Evolutionary conservation across 1,140 invertebrate species (phyloP), one percentile per base, ranked within the genome.

Genomic region (Drosophila micromelanica): DNA sequence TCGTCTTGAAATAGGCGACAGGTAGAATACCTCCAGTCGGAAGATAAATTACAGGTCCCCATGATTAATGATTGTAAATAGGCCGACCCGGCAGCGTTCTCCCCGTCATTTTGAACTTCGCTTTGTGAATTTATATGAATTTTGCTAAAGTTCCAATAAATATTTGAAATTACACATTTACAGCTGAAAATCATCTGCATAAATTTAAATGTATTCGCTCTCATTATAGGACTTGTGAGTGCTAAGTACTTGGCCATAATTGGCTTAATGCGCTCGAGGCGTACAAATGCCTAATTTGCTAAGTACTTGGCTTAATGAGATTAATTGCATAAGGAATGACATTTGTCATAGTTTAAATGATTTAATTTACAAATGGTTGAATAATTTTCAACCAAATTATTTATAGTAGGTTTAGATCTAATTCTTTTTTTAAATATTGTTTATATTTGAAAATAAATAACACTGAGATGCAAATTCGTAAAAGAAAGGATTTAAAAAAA

Each of bases 11-110:
- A 55, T 40, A 15, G 40, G 56, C 20, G 46, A 51, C 49, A 79
- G 65, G 73, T 61, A 20, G 9, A 17, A 13, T 20, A 20, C 9
- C 9, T 20, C 7, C 68, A 76, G 70, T 63, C 48, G 57, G 62
- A 84, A 89, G 84, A 89, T 89, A 89, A 89, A 89, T 89, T 89
- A 89, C 84, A 77, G 55, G 84, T 69, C 73, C 63, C 63, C 76
- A 80, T 89, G 84, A 89, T 89, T 89, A 89, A 89, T 89, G 84
- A 76, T 80, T 72, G 76, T 63, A 80, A 85, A 87, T 86, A 71
- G 68, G 64, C 69, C 64, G 52, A 54, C 52, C 11, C 57, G 42
- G 17, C 59, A 35, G 32, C 20, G 27, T 42, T 56, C 35, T 68
- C 40, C 55, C 61, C 46, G 23, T 20, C 54, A 45, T 71, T 57